phyloP scores from a whole-genome alignment of 2,113 vertebrate genomes.

The Noctilio leporinus region DNA sequence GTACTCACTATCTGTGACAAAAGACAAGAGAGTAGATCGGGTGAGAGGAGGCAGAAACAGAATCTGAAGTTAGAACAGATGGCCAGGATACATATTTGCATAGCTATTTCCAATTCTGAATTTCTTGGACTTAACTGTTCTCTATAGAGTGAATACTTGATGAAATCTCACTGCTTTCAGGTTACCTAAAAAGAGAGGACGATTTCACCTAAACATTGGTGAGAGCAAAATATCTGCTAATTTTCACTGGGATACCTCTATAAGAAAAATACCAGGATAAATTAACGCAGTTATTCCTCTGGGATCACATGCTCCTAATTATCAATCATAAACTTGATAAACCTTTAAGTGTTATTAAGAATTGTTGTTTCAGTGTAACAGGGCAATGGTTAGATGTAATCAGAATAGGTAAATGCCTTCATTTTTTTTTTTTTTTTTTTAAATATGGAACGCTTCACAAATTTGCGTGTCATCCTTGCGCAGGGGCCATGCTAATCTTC shows the following conservation, averaged over 20 bases:
- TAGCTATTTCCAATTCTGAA: not conserved
- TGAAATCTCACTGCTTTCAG: not conserved
- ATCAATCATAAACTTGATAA: not conserved
- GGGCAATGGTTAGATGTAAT: not conserved
- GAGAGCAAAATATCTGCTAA: not conserved
- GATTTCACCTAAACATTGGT: not conserved
- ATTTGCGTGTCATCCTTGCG: no score
- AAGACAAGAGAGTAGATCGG: not conserved
- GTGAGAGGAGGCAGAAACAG: not conserved
- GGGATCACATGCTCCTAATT: not conserved
- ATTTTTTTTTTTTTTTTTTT: no score
- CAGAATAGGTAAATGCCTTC: not conserved
- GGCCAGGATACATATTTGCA: not conserved
- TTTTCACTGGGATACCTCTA: not conserved
- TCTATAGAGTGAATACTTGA: not conserved
- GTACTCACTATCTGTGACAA: not conserved
- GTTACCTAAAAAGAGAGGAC: not conserved
- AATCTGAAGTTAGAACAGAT: not conserved
- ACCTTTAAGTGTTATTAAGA: not conserved
- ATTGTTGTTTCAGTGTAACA: not conserved
- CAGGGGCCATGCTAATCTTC: no score
- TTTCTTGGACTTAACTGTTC: not conserved
- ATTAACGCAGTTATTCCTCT: not conserved
- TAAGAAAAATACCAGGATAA: not conserved
- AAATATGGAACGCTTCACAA: no score